These are phyloP conservation scores for Vulpes lagopus DNA, from an alignment of 2,113 vertebrate species.

Conservation along the genomic window DNA sequence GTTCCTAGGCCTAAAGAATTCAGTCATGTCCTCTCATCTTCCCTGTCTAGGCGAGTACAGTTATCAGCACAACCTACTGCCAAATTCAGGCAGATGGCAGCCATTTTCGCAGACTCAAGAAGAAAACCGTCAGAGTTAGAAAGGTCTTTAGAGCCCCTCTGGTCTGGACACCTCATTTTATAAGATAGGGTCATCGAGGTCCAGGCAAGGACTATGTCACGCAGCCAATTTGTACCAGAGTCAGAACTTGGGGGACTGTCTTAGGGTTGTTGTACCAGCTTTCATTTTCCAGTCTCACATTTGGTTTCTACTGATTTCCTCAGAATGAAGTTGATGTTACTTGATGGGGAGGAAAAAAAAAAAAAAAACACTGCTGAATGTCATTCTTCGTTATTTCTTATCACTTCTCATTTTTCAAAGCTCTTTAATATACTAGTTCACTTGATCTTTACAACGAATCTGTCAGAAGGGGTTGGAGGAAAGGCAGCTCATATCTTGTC, in stretches of 20 bases:
- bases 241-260: not conserved
- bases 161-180: not conserved
- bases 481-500: not conserved
- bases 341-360: too few species aligned
- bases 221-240: not conserved
- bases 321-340: not conserved
- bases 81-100: not conserved
- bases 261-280: not conserved
- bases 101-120: not conserved
- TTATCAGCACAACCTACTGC: not conserved
- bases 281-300: not conserved
- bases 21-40: not conserved
- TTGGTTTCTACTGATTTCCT: not conserved
- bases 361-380: not conserved
- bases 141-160: not conserved
- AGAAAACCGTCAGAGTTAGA: not conserved
- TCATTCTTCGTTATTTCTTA: not conserved
- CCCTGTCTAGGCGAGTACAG: not conserved
- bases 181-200: not conserved
- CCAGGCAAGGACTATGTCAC: not conserved
- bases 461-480: not conserved
- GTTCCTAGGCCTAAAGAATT: not conserved
- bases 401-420: not conserved
- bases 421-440: not conserved
- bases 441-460: not conserved